These are phyloP conservation scores for Remorina albescens DNA, from an alignment of 2,797 vertebrate species.

Conservation along the genomic window DNA sequence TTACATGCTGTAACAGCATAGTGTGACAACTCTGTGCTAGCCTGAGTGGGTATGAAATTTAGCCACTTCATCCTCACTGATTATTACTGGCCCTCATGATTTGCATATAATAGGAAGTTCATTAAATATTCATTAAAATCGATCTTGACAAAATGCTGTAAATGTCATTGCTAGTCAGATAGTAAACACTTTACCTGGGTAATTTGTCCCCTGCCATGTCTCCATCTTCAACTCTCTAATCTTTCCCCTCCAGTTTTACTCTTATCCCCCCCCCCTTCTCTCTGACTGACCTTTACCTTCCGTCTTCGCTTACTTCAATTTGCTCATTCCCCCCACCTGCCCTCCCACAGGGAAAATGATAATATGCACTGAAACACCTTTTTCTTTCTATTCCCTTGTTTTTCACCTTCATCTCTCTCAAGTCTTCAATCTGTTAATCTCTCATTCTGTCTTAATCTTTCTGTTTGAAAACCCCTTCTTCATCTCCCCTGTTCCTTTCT, in stretches of 20 bases:
- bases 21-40: neutral
- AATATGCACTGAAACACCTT: conserved; percentile 28
- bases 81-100: conserved; percentile 10
- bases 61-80: neutral
- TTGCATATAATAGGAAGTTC: conserved; percentile 22
- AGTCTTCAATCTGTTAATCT: conserved; percentile 4
- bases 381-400: neutral
- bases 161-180: conserved; percentile 42
- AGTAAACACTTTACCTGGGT: conserved; percentile 45
- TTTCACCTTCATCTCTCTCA: conserved; percentile 1
- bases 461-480: conserved; percentile 38
- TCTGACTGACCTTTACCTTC: conserved; percentile 55
- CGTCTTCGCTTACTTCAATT: conserved; percentile 16
- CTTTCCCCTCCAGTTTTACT: conserved; percentile 38
- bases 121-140: conserved; percentile 48
- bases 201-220: conserved; percentile 51
- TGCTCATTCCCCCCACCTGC: conserved; percentile 30
- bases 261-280: conserved; percentile 20
- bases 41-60: conserved; percentile 11
- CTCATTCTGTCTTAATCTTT: conserved; percentile 25
- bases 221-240: conserved; percentile 48
- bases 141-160: conserved; percentile 34
- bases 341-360: conserved; percentile 22
- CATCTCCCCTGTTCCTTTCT: conserved; percentile 2
- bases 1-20: neutral